phyloP scores from a whole-genome alignment of 35 echinoderm and acorn worm genomes.

The Heliocidaris erythrogramma region DNA sequence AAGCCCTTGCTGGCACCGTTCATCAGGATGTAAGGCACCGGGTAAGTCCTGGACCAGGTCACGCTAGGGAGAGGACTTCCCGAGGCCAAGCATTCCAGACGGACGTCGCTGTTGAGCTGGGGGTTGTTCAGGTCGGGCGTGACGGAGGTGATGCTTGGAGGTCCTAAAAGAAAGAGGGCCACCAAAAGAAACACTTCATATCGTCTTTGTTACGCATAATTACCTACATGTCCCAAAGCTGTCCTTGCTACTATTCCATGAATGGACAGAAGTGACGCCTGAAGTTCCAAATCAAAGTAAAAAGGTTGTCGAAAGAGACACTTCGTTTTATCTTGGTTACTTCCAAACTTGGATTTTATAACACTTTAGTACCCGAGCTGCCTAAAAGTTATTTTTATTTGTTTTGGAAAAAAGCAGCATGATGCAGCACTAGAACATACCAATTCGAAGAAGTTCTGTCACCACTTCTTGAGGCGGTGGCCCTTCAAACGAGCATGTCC shows the following conservation, averaged over 20 bases:
- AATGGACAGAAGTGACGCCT: background rate
- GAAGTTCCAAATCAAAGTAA: background rate
- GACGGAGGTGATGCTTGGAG: background rate
- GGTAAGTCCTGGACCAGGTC: conserved; percentile 31
- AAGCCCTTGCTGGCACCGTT: conserved; percentile 1
- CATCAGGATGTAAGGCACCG: background rate
- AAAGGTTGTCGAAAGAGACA: background rate
- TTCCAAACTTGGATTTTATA: no score
- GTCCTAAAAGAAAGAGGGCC: background rate
- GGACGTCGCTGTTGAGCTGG: background rate
- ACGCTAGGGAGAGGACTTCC: conserved; percentile 13
- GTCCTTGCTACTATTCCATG: background rate
- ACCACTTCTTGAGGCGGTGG: background rate
- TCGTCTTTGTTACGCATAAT: background rate
- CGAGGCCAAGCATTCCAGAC: background rate
- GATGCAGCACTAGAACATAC: background rate
- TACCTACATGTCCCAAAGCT: background rate
- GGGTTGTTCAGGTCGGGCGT: conserved; percentile 4
- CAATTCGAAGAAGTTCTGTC: background rate
- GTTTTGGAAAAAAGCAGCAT: background rate
- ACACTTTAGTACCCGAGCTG: no score
- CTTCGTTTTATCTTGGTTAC: no score
- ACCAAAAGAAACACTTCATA: background rate
- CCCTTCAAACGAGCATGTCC: background rate
- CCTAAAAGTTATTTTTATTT: no score